Evolutionary conservation across 2,113 vertebrate species (phyloP), one percentile per base, ranked within the genome.

Genomic region (Gorsachius goisagi): DNA sequence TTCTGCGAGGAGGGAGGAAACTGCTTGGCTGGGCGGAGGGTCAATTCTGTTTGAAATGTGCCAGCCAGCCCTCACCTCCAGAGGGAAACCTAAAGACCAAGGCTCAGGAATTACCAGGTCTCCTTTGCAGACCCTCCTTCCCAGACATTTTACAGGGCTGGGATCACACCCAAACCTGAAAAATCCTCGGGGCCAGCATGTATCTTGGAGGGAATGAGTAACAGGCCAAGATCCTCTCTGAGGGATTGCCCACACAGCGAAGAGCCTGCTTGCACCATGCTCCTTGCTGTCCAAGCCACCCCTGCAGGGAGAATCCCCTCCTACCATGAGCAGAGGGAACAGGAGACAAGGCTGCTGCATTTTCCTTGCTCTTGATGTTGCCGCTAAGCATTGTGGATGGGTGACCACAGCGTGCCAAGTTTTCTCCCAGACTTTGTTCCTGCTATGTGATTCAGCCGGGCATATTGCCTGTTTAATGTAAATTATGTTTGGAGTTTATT

Each of bases 401-500:
- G 12, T 71, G 85, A 80, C 33, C 44, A 39, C 37, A 72, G 35
- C 26, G 68, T 21, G 22, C 35, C 49, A 82, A 8, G 26, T 72
- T 81, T 89, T 78, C 76, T 94, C 56, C 71, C 59, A 52, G 26
- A 26, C 30, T 81, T 91, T 76, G 35, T 58, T 85, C n/a, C 63
- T 78, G 27, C 53, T 68, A 2, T 63, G 41, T 74, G 53, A 90
- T 59, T 83, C 74, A 89, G 23, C 80, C 2, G 2, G 63, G 52
- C 49, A 63, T 85, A 45, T 45, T 44, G 90, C 72, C 67, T 94
- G 50, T 75, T 96, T 85, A 96, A 91, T 82, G 89, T 87, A 94
- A 97, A 96, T 96, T 91, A 83, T 26, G 50, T 75, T 91, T 71
- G 95, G 41, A 64, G 95, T 97, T 98, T 95, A 91, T 96, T 97